phyloP scores from a whole-genome alignment of 2,797 vertebrate species.

The Passerculus sandwichensis region DNA sequence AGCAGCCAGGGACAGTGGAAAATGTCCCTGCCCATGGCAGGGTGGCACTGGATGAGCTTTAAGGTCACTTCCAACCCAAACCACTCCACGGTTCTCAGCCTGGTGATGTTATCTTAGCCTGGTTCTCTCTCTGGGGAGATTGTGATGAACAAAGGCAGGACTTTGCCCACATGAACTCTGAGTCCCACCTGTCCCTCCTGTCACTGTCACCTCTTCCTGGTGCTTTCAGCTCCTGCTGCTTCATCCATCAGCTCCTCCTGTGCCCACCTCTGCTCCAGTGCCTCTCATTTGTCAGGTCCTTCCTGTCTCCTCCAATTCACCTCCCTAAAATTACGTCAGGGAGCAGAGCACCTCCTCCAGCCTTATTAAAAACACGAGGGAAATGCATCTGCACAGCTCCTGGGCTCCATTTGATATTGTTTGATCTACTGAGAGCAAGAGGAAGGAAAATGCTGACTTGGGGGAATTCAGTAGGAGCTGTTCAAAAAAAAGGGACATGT shows the following conservation, averaged over 20 bases:
- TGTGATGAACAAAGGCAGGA: too few relatives aligned
- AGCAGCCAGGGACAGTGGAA: background rate
- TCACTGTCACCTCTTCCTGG: background rate
- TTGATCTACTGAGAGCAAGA: background rate
- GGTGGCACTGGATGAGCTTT: accelerated
- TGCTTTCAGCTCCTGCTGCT: background rate
- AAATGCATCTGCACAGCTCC: background rate
- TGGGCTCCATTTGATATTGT: background rate
- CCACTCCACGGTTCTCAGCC: background rate
- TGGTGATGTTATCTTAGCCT: background rate
- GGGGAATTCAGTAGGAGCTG: background rate
- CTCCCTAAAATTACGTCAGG: background rate
- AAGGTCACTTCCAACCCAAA: background rate
- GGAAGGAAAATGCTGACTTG: conserved; percentile 40
- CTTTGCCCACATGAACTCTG: background rate
- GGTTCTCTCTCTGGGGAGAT: background rate
- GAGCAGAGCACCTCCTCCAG: background rate
- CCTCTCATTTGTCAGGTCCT: background rate
- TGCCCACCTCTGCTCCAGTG: background rate
- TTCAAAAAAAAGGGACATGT: background rate
- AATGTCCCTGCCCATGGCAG: background rate
- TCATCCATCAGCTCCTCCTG: background rate
- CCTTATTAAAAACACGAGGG: background rate
- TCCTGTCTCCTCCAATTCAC: background rate
- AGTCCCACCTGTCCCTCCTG: background rate